phyloP scores from a whole-genome alignment of 2,888 invertebrate genomes.

The Agonopterix alstromeriana region DNA sequence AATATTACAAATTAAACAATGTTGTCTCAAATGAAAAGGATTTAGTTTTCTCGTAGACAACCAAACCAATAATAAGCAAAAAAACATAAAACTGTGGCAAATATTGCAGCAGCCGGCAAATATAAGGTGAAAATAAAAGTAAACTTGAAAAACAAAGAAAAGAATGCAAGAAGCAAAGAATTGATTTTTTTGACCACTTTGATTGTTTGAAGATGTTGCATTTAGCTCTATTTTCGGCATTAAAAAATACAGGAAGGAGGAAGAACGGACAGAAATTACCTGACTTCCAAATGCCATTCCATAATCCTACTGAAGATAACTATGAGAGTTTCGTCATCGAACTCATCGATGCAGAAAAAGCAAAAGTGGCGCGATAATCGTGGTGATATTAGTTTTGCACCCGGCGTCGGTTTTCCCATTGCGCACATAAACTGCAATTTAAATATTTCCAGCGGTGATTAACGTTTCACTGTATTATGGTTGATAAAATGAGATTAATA shows the following conservation, averaged over 20 bases:
- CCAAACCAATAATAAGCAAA: too few species aligned
- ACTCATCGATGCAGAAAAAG: conserved; percentile 91
- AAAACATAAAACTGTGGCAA: too few species aligned
- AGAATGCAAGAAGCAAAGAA: too few species aligned
- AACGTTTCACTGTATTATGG: background rate
- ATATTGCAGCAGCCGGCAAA: too few species aligned
- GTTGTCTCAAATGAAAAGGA: too few species aligned
- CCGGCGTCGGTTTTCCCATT: conserved; percentile 88
- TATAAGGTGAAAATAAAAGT: too few species aligned
- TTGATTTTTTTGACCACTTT: background rate
- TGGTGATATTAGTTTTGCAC: conserved; percentile 89
- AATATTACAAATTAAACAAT: too few species aligned
- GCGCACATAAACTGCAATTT: conserved; percentile 83
- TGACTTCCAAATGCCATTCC: conserved; percentile 96
- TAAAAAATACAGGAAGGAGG: too few species aligned
- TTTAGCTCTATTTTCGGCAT: too few species aligned
- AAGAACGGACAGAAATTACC: too few species aligned
- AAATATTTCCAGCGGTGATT: background rate
- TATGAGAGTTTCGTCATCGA: conserved; percentile 88
- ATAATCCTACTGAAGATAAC: conserved; percentile 94
- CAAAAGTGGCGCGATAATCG: conserved; percentile 93
- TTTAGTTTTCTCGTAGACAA: too few species aligned
- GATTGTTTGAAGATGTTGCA: background rate
- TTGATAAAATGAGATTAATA: background rate
- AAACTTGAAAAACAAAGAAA: too few species aligned